Base-by-base conservation (phyloP, 2,113 vertebrate genomes). In the Mixornis gularis region DNA sequence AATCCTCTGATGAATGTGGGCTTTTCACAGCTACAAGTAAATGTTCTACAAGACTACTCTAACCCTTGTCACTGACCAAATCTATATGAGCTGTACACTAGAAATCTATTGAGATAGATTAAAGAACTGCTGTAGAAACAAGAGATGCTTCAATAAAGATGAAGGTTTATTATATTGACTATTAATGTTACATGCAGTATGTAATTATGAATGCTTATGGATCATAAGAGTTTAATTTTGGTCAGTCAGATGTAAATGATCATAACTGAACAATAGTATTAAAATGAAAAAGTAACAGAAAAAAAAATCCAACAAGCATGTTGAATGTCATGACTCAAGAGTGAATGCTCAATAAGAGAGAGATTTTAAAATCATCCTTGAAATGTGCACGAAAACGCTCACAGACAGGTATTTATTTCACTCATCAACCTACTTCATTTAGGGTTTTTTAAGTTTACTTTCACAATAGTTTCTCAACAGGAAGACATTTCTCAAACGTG, bases 1-100 rank as follows among this genome's bases (percentile, higher is more conserved):
- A 96, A 96, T 94, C 96, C 95, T 96, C 98, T 98, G 98, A 98
- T 97, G 97, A 98, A 98, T 98, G 98, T 97, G 96, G 94, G 97
- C 97, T 97, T 97, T 97, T 97, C 97, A 97, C 97, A 97, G 97
- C 97, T 98, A 97, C 97, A 98, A 97, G 98, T 98, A 98, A 98
- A 98, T 97, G 97, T 98, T 98, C 97, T 97, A 98, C 97, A 97
- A 98, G 98, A 98, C 97, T 97, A 97, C 96, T 97, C 97, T 97
- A 97, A 97, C 98, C 98, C 97, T 97, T 97, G 97, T 97, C 97
- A 97, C 96, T 93, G 93, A 97, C 96, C 97, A 96, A 95, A 98
- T 98, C 97, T 96, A 97, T 97, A 97, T 53, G 92, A 97, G 97
- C 97, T 89, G 95, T 94, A 94, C 97, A 96, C 96, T 96, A 96